A percentile compares a stretch with the other conserved stretches of the same genome.
Conservation (phyloP, 2,888 invertebrate genomes). For the Lithophane ornitopus region DNA sequence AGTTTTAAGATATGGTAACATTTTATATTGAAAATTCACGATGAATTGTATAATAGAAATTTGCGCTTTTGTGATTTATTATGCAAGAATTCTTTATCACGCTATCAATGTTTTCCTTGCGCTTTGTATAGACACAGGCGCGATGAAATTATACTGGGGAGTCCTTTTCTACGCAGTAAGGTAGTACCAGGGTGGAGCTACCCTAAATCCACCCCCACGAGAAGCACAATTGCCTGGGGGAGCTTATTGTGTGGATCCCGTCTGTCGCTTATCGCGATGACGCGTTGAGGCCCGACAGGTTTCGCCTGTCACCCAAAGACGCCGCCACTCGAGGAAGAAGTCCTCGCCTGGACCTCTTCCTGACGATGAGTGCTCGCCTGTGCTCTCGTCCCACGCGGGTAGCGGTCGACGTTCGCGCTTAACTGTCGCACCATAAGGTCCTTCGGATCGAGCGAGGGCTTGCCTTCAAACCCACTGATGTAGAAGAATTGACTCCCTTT, state of each 20-base stretch:
- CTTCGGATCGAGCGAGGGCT: conserved; percentile 61
- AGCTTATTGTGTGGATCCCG: conserved; percentile 49
- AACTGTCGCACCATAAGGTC: conserved; percentile 55
- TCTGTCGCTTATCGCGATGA: conserved; percentile 6
- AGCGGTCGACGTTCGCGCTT: conserved; percentile 22
- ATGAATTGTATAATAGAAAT: background rate
- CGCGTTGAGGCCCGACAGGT: background rate
- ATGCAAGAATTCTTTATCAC: conserved; percentile 66
- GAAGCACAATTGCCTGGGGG: conserved; percentile 59
- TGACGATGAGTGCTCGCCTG: background rate
- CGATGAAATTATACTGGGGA: conserved; percentile 48
- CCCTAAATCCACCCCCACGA: conserved; percentile 66
- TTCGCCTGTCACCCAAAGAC: background rate
- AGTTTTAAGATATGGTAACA: background rate
- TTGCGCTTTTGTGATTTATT: background rate
- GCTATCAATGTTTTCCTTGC: conserved; percentile 63
- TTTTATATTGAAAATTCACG: background rate
- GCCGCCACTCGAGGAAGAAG: background rate
- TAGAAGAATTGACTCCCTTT: conserved; percentile 80
- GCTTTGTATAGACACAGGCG: conserved; percentile 42
- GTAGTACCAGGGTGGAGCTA: conserved; percentile 77
- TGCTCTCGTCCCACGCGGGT: background rate
- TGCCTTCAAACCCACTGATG: conserved; percentile 76
- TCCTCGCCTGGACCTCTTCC: background rate
- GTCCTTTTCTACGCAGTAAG: conserved; percentile 83